Evolutionary conservation across 2,888 invertebrate genomes (phyloP).

Genomic region (Acleris cristana): DNA sequence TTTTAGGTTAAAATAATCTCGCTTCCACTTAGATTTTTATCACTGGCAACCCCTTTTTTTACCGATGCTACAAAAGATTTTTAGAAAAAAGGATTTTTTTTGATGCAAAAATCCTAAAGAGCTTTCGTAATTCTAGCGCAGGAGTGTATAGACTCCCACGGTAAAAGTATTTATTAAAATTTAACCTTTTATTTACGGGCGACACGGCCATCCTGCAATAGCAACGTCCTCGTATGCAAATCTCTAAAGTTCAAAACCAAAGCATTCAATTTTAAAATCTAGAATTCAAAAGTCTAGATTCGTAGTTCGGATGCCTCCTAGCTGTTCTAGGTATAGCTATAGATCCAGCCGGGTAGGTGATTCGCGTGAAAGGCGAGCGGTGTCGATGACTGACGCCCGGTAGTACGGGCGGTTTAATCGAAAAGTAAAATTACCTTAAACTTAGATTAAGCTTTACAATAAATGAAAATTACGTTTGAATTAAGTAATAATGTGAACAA

Average conservation of each 20-base stretch:
- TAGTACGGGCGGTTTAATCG: constrained; percentile 37
- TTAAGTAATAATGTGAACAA: not conserved
- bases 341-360: constrained; percentile 47
- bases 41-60: no score
- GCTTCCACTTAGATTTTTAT: no score
- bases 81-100: no score
- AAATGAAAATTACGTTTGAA: not conserved
- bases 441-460: constrained; percentile 32
- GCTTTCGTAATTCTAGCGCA: no score
- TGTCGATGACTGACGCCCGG: constrained; percentile 49
- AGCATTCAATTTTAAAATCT: not conserved
- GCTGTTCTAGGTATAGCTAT: constrained; percentile 32
- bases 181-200: no score
- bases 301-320: constrained; percentile 13
- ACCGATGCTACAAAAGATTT: no score
- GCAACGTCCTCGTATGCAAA: not conserved
- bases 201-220: no score
- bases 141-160: no score
- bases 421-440: constrained; percentile 27
- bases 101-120: no score
- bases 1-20: no score
- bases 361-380: constrained; percentile 59
- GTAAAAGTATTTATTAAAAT: no score
- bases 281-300: constrained; percentile 23
- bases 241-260: not conserved